Base-by-base conservation (phyloP, 23 tunicate species). In the Ascidia mentula region DNA sequence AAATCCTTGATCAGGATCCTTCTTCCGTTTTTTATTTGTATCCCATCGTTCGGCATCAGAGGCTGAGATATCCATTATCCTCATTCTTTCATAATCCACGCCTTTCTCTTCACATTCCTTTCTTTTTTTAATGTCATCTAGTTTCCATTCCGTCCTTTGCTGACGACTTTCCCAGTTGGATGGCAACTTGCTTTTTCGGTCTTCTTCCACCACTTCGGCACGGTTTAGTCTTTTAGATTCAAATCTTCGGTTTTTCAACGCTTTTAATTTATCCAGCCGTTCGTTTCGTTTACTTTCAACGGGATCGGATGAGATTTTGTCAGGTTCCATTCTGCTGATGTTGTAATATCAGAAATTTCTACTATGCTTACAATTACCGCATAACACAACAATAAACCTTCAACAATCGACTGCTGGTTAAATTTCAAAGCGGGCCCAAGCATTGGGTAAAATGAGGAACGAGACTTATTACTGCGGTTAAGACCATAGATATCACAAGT, bases 171-270 rank as follows among this genome's bases (percentile, higher is more conserved):
- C 89, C 92, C 92, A 92, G 75, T 92, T 92, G 28, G 73, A 65
- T 18, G 97, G 97, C 34, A 92, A 80, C 36, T 92, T 87, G 31
- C 84, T 89, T 69, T 38, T 79, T 39, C 97, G 65, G 60, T 92
- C 97, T 73, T 92, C 97, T 61, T 92, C 97, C 39, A 92, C 97
- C 8, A 92, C 92, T 78, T 92, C 97, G 15, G 83, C 83, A 17
- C 92, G 79, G 82, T 92, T 92, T 32, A 87, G 73, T 79, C 84
- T 80, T 38, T 78, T 79, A 7, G 89, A 76, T 59, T 92, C 97
- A 26, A 72, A 70, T 65, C 97, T 84, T 7, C 82, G 74, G 38
- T 53, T 34, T 74, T 85, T 80, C 73, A 92, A 53, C 31, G 79
- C 78, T 74, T 77, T 65, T 0, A 92, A 76, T 36, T 74, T 85